phyloP scores from a whole-genome alignment of 2,113 vertebrate species.

The Pelvicachromis taeniatus region DNA sequence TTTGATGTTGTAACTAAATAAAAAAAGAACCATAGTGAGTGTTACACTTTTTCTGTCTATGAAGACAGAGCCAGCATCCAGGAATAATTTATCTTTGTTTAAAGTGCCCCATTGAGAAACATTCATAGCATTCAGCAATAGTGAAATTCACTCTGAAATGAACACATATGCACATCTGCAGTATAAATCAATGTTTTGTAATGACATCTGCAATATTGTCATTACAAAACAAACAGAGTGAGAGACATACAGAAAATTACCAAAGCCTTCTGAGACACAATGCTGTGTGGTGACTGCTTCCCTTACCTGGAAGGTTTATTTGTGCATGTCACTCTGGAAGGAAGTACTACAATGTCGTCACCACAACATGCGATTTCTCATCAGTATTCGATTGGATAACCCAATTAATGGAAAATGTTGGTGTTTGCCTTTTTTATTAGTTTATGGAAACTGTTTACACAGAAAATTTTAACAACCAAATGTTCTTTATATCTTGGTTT shows the following conservation, averaged over 20 bases:
- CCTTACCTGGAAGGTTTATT: no score
- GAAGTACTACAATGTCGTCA: no score
- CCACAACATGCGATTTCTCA: no score
- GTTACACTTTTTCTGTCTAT: neutral
- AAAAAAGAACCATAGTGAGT: neutral
- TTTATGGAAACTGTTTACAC: no score
- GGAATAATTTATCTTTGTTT: neutral
- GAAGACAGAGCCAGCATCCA: neutral
- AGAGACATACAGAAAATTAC: neutral
- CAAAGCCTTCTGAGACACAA: no score
- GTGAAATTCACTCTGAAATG: neutral
- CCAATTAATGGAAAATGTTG: no score
- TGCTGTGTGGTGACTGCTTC: no score
- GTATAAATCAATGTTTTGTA: neutral
- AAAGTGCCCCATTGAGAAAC: neutral
- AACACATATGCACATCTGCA: neutral
- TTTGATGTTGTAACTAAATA: neutral
- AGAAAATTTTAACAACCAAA: no score
- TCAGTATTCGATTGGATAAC: no score
- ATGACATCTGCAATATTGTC: neutral
- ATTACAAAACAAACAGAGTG: neutral
- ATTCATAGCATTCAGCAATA: neutral
- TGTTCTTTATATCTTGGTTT: no score
- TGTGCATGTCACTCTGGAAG: no score
- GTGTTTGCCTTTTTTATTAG: no score